A percentile compares a stretch with the other conserved stretches of the same genome.
phyloP scores from a whole-genome alignment of 2,113 vertebrate genomes.

The Dasyprocta punctata region DNA sequence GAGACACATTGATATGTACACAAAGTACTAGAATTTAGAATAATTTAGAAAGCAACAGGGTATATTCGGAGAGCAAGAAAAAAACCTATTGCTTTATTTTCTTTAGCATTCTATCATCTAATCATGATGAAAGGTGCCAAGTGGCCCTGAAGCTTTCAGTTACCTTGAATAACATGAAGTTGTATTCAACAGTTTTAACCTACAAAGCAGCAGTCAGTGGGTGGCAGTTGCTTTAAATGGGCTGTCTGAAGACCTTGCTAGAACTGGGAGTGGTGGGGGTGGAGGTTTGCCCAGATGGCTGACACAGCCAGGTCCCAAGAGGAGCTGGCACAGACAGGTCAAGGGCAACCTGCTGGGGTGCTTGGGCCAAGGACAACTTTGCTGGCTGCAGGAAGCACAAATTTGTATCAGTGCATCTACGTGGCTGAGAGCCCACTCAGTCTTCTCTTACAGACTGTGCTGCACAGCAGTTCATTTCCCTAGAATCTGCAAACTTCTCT shows the following conservation, averaged over 20 bases:
- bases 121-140: not conserved
- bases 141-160: not conserved
- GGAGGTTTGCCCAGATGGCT: not conserved
- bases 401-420: not conserved
- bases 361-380: not conserved
- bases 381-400: not conserved
- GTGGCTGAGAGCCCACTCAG: not conserved
- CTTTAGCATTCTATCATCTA: not conserved
- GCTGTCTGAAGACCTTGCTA: not conserved
- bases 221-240: not conserved
- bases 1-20: not conserved
- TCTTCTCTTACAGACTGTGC: not conserved
- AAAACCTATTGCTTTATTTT: not conserved
- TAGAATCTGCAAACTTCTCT: constrained; percentile 45
- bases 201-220: not conserved
- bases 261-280: not conserved
- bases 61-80: not conserved
- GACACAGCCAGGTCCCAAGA: not conserved
- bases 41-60: not conserved
- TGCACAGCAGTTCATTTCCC: not conserved
- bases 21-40: not conserved
- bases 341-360: not conserved
- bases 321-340: not conserved
- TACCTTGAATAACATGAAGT: not conserved
- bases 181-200: constrained; percentile 16